Evolutionary conservation across 2,113 vertebrate genomes (phyloP).

Genomic region (Coracopsis vasa): DNA sequence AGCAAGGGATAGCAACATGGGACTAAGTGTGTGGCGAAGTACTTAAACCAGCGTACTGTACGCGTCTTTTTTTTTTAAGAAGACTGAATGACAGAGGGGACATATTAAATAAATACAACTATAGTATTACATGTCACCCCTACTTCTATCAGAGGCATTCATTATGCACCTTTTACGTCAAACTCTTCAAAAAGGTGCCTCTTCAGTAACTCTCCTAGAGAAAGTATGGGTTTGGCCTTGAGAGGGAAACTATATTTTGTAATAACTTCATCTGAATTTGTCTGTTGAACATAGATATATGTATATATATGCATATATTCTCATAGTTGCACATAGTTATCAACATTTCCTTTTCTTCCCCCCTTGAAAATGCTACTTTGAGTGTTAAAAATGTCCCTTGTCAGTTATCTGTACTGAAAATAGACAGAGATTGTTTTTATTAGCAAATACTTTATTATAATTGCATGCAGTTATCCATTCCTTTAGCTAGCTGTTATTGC

Average conservation of each 20-base stretch:
- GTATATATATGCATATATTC: neutral
- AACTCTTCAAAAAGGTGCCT: neutral
- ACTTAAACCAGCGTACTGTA: neutral
- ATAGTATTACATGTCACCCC: neutral
- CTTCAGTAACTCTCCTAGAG: neutral
- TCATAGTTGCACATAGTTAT: neutral
- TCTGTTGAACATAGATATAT: neutral
- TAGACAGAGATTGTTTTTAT: neutral
- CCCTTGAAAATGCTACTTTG: neutral
- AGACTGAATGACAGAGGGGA: neutral
- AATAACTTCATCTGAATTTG: neutral
- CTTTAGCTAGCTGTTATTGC: slow-evolving; percentile 46
- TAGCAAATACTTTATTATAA: slow-evolving; percentile 22
- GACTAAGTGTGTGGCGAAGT: neutral
- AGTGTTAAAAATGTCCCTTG: neutral
- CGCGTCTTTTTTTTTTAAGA: neutral
- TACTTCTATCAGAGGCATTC: neutral
- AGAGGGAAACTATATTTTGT: neutral
- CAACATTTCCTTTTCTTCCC: neutral
- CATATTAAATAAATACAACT: neutral
- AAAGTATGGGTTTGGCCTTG: neutral
- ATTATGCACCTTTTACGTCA: neutral
- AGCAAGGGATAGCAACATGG: neutral
- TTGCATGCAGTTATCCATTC: slow-evolving; percentile 41
- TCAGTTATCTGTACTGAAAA: neutral